Evolutionary conservation across 2,113 vertebrate genomes (phyloP).

Genomic region (Rhinoderma darwinii): DNA sequence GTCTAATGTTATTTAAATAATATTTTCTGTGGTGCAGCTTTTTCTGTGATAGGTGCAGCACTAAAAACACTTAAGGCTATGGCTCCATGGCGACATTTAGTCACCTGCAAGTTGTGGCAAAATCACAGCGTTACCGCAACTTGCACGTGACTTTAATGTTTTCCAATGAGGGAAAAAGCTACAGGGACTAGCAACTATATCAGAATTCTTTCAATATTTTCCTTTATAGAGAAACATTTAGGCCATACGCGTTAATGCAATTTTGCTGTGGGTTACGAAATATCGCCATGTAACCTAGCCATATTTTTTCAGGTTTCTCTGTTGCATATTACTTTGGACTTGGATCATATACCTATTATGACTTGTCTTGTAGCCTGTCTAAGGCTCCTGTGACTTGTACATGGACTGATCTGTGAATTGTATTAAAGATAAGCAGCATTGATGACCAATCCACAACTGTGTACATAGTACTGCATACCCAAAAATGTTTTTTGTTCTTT

Average conservation of each 20-base stretch:
- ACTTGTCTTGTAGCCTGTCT: conserved; percentile 11
- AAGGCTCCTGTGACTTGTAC: neutral
- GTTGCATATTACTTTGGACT: neutral
- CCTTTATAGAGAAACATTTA: neutral
- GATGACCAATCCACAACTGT: neutral
- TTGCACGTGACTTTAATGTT: neutral
- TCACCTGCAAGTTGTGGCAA: too few relatives aligned
- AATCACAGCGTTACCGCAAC: neutral
- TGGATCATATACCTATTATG: neutral
- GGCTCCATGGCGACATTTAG: too few relatives aligned
- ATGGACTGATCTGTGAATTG: conserved; percentile 12
- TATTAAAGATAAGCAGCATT: neutral
- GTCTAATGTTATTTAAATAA: conserved; percentile 2
- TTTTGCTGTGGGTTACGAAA: neutral
- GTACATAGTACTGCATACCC: neutral
- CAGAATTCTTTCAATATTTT: neutral
- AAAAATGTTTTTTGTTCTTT: conserved; percentile 44
- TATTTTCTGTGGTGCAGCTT: conserved; percentile 8
- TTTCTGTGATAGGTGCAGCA: neutral
- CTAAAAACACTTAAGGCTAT: neutral
- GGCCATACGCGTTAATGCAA: neutral
- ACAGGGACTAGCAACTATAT: neutral
- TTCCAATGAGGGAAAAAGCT: neutral
- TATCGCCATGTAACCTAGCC: neutral
- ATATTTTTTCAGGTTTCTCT: neutral